These are phyloP conservation scores for Pterocles burchelli DNA, from an alignment of 2,113 vertebrate species.

Conservation along the genomic window DNA sequence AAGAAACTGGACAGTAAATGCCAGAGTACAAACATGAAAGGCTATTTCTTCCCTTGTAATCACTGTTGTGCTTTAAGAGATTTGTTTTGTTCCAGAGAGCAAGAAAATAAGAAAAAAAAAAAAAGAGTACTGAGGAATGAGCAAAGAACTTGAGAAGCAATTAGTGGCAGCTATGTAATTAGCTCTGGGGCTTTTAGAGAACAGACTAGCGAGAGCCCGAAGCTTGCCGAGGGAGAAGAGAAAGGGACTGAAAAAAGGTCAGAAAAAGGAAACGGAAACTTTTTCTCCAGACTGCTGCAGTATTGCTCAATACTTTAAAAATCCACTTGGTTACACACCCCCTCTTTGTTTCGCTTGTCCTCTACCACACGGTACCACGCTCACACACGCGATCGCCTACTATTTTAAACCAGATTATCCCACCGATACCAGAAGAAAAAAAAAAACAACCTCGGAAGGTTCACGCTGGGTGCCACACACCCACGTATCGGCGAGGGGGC, in stretches of 20 bases:
- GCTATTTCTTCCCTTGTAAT: not conserved
- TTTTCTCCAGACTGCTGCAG: not conserved
- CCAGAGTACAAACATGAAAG: not conserved
- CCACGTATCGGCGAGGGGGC: too few relatives aligned
- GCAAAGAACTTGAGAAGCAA: not conserved
- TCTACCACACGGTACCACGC: not conserved
- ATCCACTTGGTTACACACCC: not conserved
- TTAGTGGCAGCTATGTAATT: not conserved
- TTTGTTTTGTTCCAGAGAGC: not conserved
- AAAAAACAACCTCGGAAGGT: too few relatives aligned
- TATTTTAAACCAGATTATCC: not conserved
- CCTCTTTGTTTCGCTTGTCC: not conserved
- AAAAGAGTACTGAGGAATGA: not conserved
- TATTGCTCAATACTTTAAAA: not conserved
- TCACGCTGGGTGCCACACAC: fast-evolving
- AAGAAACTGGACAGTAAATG: not conserved
- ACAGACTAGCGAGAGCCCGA: not conserved
- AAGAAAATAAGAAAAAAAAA: not conserved
- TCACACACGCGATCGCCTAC: not conserved
- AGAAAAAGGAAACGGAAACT: not conserved
- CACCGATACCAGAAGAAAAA: fast-evolving
- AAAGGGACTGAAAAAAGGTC: not conserved
- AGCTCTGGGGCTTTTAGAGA: not conserved
- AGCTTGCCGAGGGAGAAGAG: not conserved
- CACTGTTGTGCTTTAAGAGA: not conserved